These are phyloP conservation scores for Fabriciana adippe DNA, from an alignment of 2,888 invertebrate genomes.

Conservation along the genomic window DNA sequence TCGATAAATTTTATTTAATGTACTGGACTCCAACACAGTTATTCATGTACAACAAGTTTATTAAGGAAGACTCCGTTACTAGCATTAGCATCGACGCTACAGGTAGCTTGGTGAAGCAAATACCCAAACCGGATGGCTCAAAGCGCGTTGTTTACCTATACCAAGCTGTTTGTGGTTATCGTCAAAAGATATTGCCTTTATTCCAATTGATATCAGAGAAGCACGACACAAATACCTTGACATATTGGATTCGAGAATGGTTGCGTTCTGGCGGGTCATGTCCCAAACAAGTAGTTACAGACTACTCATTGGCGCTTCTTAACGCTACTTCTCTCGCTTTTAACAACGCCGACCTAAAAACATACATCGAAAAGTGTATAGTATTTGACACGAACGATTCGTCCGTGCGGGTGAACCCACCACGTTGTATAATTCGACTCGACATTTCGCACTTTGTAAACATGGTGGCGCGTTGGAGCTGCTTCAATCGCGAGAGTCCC, in stretches of 20 bases:
- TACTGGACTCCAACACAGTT: slow-evolving; percentile 6
- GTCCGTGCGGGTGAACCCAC: not conserved
- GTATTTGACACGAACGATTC: not conserved
- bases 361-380: not conserved
- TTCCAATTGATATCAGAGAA: slow-evolving; percentile 14
- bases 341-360: slow-evolving; percentile 4
- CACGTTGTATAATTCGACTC: not conserved
- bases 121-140: slow-evolving; percentile 15
- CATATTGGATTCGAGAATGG: slow-evolving; percentile 17
- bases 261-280: slow-evolving; percentile 6
- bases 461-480: slow-evolving; percentile 9
- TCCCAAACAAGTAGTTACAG: slow-evolving; percentile 19
- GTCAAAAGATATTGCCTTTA: slow-evolving; percentile 9
- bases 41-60: slow-evolving; percentile 15
- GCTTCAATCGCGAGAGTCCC: not conserved
- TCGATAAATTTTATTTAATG: slow-evolving; percentile 1
- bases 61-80: slow-evolving; percentile 3
- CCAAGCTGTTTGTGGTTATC: slow-evolving; percentile 7
- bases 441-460: slow-evolving; percentile 12
- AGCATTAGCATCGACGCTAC: slow-evolving; percentile 17
- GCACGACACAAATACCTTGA: slow-evolving; percentile 17
- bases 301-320: slow-evolving; percentile 11
- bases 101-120: slow-evolving; percentile 23
- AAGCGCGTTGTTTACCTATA: slow-evolving; percentile 14
- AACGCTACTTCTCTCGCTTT: slow-evolving; percentile 12